These are phyloP conservation scores for Falcunculus frontatus DNA, from an alignment of 2,113 vertebrate species.

Conservation along the genomic window DNA sequence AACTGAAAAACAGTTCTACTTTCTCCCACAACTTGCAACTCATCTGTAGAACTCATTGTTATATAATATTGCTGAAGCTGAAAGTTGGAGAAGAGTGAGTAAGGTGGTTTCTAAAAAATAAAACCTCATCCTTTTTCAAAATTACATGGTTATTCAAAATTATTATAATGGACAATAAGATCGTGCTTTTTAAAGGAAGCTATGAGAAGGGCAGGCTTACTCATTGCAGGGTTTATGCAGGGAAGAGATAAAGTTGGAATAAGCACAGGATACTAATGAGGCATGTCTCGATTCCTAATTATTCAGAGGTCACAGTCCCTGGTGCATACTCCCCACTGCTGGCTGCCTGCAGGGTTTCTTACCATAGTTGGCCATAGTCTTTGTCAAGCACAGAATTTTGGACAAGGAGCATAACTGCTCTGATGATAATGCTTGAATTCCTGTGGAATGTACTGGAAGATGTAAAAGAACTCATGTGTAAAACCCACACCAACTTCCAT, in stretches of 20 bases:
- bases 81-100: neutral
- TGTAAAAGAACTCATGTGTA: rapidly evolving
- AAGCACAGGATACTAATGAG: neutral
- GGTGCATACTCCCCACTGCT: neutral
- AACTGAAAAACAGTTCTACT: neutral
- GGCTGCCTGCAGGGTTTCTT: neutral
- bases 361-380: neutral
- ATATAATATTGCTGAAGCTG: neutral
- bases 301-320: neutral
- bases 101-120: neutral
- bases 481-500: neutral
- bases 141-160: neutral
- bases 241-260: neutral
- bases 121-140: neutral
- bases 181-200: neutral
- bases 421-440: neutral
- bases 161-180: neutral
- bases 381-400: neutral
- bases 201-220: neutral
- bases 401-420: neutral
- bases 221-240: rapidly evolving
- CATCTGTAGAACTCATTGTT: neutral
- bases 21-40: neutral
- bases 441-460: neutral
- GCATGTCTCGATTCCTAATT: rapidly evolving